Conservation (phyloP, 1,140 invertebrate species). For the Caerostris extrusa region DNA sequence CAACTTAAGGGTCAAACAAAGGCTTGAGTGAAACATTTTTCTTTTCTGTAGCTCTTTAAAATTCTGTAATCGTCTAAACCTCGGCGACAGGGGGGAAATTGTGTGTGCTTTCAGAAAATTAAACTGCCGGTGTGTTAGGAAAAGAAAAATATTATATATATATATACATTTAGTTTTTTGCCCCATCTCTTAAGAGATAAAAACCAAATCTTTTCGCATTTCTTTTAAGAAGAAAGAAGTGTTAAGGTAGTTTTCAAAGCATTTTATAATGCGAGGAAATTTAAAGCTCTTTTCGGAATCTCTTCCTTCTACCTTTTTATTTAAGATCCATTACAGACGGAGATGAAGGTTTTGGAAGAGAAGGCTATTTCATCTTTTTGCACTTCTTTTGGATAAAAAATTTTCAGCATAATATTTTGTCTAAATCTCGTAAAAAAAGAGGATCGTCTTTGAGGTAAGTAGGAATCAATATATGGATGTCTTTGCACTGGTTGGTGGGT, state of each 20-base stretch:
- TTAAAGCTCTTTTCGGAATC: conserved; percentile 15
- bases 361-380: neutral
- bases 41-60: neutral
- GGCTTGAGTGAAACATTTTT: neutral
- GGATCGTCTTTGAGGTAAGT: neutral
- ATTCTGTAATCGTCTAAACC: neutral
- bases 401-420: neutral
- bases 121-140: too few relatives aligned
- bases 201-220: conserved; percentile 35
- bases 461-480: neutral
- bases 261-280: conserved; percentile 33
- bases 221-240: neutral
- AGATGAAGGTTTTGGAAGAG: neutral
- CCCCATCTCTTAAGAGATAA: neutral
- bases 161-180: conserved; percentile 32
- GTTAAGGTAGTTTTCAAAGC: neutral
- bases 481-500: neutral
- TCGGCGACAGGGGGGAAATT: neutral
- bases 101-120: neutral
- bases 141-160: conserved; percentile 3
- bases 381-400: neutral
- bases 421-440: neutral
- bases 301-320: neutral
- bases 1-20: neutral
- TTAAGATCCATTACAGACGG: neutral